These are phyloP conservation scores for Chrysemys picta DNA, from an alignment of 2,113 vertebrate species.

Conservation along the genomic window DNA sequence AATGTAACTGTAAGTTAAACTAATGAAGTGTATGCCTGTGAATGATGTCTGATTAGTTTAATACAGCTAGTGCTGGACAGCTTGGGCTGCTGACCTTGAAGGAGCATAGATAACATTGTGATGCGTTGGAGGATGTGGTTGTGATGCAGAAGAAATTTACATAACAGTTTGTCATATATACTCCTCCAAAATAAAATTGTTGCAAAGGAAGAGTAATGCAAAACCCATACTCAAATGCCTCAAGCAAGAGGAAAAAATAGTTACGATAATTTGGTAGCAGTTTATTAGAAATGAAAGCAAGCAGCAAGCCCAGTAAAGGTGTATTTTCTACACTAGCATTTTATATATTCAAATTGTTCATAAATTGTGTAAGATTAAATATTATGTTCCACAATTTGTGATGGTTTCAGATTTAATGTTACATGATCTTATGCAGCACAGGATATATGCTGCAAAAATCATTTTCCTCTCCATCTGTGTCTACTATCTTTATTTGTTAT, in stretches of 20 bases:
- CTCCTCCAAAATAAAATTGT: slow-evolving; percentile 68
- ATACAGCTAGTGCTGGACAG: slow-evolving; percentile 72
- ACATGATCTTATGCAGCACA: not conserved
- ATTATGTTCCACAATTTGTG: not conserved
- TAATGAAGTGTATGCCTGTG: slow-evolving; percentile 75
- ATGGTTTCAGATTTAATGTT: slow-evolving; percentile 20
- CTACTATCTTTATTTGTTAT: not conserved
- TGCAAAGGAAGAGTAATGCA: slow-evolving; percentile 59
- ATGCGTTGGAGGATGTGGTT: slow-evolving; percentile 71
- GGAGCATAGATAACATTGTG: slow-evolving; percentile 77
- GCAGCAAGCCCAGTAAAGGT: slow-evolving; percentile 45
- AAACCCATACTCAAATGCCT: slow-evolving; percentile 29
- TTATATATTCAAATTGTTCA: not conserved
- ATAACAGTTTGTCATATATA: slow-evolving; percentile 69
- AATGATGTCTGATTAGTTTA: slow-evolving; percentile 77
- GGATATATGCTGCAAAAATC: not conserved
- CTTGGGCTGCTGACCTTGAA: slow-evolving; percentile 76
- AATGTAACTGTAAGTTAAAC: slow-evolving; percentile 76
- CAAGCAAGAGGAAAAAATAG: not conserved
- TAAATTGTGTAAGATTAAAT: slow-evolving; percentile 20
- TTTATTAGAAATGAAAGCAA: slow-evolving; percentile 66
- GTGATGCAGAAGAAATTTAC: slow-evolving; percentile 67
- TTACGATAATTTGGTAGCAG: slow-evolving; percentile 31
- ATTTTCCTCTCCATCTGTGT: not conserved
- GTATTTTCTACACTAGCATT: not conserved